Base-by-base conservation (phyloP, 1,140 invertebrate species). In the Vanessa atalanta region DNA sequence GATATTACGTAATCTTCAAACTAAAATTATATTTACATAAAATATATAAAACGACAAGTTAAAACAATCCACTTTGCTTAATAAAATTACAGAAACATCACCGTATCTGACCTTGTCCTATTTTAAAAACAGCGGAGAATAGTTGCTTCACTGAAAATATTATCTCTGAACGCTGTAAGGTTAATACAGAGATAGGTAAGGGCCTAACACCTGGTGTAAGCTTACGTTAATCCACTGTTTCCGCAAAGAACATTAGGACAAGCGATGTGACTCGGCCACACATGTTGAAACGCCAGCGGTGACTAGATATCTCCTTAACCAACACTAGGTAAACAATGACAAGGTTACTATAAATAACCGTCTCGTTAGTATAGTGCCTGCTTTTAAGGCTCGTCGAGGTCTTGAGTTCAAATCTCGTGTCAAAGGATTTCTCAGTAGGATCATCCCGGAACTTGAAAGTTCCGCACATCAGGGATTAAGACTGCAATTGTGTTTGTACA, bases 171-270 rank as follows among this genome's bases (percentile, higher is more conserved):
- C 47, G 37, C 37, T 1, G 37, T 57, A 7, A 37, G 66, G 57
- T 60, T 69, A 60, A 55, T 53, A 57, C 50, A 47, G 12, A 37
- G 50, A 67, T 47, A 48, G n/a, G 31, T 8, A 69, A 69, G 43
- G 53, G 67, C 53, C 67, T 69, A 48, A 69, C 55, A 60, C 55
- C 60, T 37, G 4, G 6, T 20, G 20, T 69, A 60, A 48, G 43
- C 55, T 47, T 47, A 61, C 48, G 1, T 20, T 71, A 71, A 71
- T 71, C 70, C 61, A 48, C 16, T 48, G 61, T 71, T 65, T 71
- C 61, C 70, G 60, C 48, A 31, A 47, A 64, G 50, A 23, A 71
- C 61, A 65, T 71, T 65, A 47, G 15, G 50, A 23, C 12, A 53
- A 48, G 57, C 50, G 23, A 13, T 48, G 31, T 53, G 60, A 65